A percentile compares a stretch with the other conserved stretches of the same genome.
Conservation (phyloP, 1,140 invertebrate genomes). For the Bombus waltoni region DNA sequence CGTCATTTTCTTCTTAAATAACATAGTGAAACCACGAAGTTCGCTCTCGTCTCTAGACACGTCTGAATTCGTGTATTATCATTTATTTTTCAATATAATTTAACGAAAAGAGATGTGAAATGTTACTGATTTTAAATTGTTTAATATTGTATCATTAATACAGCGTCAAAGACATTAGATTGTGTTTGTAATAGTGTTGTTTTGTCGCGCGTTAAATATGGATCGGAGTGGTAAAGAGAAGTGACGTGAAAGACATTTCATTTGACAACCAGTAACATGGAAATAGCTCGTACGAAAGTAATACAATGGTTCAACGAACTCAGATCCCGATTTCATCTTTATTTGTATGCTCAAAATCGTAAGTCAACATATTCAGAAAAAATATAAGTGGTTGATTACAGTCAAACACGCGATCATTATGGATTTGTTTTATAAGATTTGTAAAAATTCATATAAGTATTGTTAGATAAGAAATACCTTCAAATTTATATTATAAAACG, state of each 20-base stretch:
- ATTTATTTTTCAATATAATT: not conserved
- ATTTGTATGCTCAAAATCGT: conserved; percentile 72
- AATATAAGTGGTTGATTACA: not conserved
- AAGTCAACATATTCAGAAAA: conserved; percentile 58
- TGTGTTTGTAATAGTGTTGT: conserved; percentile 8
- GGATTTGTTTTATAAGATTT: too few relatives aligned
- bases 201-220: conserved; percentile 34
- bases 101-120: not conserved
- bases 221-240: conserved; percentile 16
- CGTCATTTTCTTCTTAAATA: conserved; percentile 10
- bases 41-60: not conserved
- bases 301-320: conserved; percentile 77
- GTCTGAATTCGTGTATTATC: not conserved
- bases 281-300: conserved; percentile 69
- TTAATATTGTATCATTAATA: not conserved
- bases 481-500: not conserved
- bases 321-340: conserved; percentile 71
- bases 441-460: too few relatives aligned
- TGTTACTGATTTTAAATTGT: not conserved
- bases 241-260: conserved; percentile 27
- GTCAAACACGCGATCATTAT: not conserved
- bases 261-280: conserved; percentile 65
- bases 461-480: not conserved
- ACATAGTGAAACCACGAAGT: not conserved
- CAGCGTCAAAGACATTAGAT: not conserved